phyloP scores from a whole-genome alignment of 2,113 vertebrate genomes.

The Opisthocomus hoazin region DNA sequence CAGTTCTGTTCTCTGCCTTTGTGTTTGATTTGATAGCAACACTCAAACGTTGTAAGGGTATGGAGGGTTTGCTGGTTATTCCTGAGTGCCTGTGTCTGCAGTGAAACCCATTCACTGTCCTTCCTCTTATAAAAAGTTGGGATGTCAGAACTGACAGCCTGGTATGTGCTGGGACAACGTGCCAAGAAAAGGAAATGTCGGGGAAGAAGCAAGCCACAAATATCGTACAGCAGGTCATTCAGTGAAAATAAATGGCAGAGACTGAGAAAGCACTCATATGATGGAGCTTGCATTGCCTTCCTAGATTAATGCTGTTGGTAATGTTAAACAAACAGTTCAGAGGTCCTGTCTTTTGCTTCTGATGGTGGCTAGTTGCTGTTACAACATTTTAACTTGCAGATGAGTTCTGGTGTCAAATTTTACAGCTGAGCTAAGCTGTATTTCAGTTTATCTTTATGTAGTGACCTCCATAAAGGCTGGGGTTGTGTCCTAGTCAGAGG shows the following conservation, averaged over 20 bases:
- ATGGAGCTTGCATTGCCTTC: neutral
- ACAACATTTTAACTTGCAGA: neutral
- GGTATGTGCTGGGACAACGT: neutral
- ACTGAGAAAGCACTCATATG: neutral
- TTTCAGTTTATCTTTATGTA: neutral
- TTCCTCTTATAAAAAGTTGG: neutral
- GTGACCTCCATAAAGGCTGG: neutral
- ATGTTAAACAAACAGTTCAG: neutral
- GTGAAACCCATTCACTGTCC: neutral
- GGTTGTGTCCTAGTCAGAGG: neutral
- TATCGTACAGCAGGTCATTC: neutral
- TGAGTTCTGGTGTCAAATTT: neutral
- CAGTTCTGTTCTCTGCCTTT: neutral
- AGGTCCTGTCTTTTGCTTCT: neutral
- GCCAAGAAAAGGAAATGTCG: neutral
- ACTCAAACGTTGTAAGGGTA: neutral
- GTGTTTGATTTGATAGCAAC: neutral
- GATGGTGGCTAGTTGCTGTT: neutral
- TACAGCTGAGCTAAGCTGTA: neutral
- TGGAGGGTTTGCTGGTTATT: neutral
- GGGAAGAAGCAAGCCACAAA: constrained; percentile 25
- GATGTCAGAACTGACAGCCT: constrained; percentile 32
- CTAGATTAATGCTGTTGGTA: neutral
- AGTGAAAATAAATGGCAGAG: neutral
- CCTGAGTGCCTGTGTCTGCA: neutral